These are phyloP conservation scores for Malthinus flaveolus DNA, from an alignment of 2,888 invertebrate species.

Conservation along the genomic window DNA sequence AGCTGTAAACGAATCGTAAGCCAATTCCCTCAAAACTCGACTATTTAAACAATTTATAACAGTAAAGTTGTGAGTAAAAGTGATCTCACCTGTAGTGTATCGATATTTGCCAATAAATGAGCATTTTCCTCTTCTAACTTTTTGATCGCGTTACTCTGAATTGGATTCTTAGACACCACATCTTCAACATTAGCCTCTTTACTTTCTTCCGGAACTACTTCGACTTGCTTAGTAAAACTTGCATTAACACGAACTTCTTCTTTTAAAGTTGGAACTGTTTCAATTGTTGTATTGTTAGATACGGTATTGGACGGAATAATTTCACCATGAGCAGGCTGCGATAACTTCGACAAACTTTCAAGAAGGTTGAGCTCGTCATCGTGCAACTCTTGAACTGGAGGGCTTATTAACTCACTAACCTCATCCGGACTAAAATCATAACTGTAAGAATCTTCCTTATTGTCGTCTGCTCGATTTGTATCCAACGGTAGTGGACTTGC, in stretches of 20 bases:
- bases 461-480: constrained; percentile 22
- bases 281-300: too few relatives aligned
- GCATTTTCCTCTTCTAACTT: constrained; percentile 52
- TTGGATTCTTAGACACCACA: background rate
- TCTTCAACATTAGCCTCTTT: background rate
- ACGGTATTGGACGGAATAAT: background rate
- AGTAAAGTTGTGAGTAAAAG: background rate
- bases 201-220: too few relatives aligned
- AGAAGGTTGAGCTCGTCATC: background rate
- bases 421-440: constrained; percentile 49
- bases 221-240: too few relatives aligned
- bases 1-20: constrained; percentile 52
- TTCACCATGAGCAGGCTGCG: background rate
- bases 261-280: too few relatives aligned
- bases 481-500: constrained; percentile 50
- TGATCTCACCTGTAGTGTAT: constrained; percentile 48
- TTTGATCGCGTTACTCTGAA: constrained; percentile 42
- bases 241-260: too few relatives aligned
- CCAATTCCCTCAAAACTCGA: background rate
- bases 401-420: constrained; percentile 25
- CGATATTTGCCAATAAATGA: constrained; percentile 47
- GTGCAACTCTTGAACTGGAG: background rate
- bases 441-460: constrained; percentile 41
- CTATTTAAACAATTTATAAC: background rate
- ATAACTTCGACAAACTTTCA: background rate